Evolutionary conservation across 2,888 invertebrate species (phyloP), one percentile per base, ranked within the genome.

Genomic region (Drosophila trichaetosa): DNA sequence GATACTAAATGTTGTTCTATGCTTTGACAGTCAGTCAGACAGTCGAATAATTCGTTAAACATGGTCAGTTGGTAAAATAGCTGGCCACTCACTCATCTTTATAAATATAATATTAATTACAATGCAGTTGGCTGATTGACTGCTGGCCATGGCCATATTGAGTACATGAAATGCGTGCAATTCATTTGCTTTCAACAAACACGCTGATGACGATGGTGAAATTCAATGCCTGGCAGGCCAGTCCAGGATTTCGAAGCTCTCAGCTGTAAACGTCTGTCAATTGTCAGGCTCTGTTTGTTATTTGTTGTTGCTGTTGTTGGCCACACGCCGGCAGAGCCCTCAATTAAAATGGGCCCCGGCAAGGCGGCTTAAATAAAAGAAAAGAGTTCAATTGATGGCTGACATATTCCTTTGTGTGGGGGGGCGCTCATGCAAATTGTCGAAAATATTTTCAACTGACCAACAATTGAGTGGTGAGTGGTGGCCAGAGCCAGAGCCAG

Each of bases 341-440:
- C 90, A 87, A 87, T 90, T 90, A 87, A 90, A 89, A 79, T 61
- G 88, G 73, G 77, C 62, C 71, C 71, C 69, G 73, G 80, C 75
- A 66, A 65, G 70, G 73, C 60, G 48, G 56, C 42, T 57, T 21
- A 68, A 79, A 71, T 69, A 69, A 75, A 72, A 75, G 76, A 81
- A 90, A 90, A 89, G 90, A 88, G 90, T 88, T 88, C 88, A 90
- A 90, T 90, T 79, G 88, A 80, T 76, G 83, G 71, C 90, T 90
- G 87, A 83, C 88, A 88, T 89, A 78, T 83, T 79, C 88, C 83
- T 90, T 90, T 90, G 80, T 89, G 63, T 56, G 60, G 46, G 60
- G 58, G 46, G 56, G 63, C 69, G 69, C 66, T 71, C 82, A 86
- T 87, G 90, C 89, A 90, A 87, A 87, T 90, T 90, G 90, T 87